phyloP scores from a whole-genome alignment of 2,888 invertebrate genomes.

The Cinara cedri region DNA sequence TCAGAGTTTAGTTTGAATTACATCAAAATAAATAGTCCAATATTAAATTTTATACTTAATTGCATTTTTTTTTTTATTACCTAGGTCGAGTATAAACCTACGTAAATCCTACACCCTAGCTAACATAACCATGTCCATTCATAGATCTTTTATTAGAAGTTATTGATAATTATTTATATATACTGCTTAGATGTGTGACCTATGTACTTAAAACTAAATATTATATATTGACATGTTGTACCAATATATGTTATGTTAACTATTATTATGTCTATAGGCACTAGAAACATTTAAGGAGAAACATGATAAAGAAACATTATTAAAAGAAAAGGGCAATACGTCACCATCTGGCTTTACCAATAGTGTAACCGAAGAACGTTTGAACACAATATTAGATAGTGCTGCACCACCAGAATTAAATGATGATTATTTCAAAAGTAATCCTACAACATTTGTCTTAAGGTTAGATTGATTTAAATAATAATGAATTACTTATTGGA shows the following conservation, averaged over 20 bases:
- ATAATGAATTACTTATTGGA: neutral
- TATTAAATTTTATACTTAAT: too few relatives aligned
- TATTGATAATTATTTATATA: too few relatives aligned
- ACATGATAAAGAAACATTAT: conserved; percentile 16
- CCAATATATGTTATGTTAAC: neutral
- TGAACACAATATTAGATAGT: conserved; percentile 23
- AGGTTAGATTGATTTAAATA: conserved; percentile 13
- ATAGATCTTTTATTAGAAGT: too few relatives aligned
- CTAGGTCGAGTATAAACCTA: too few relatives aligned
- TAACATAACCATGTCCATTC: too few relatives aligned
- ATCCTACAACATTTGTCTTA: neutral
- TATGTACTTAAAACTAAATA: too few relatives aligned
- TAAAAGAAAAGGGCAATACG: neutral
- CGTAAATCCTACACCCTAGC: too few relatives aligned
- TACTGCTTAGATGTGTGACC: too few relatives aligned
- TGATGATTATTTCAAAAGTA: neutral
- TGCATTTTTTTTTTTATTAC: too few relatives aligned
- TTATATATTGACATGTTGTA: neutral
- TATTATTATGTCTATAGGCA: conserved; percentile 25
- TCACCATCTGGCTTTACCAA: neutral
- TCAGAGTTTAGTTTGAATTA: too few relatives aligned
- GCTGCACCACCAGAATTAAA: neutral
- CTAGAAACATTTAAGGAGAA: conserved; percentile 38
- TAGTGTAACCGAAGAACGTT: conserved; percentile 14
- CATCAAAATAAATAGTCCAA: too few relatives aligned